Base-by-base conservation (phyloP, 2,797 vertebrate genomes). In the Hafferia zeledoni region DNA sequence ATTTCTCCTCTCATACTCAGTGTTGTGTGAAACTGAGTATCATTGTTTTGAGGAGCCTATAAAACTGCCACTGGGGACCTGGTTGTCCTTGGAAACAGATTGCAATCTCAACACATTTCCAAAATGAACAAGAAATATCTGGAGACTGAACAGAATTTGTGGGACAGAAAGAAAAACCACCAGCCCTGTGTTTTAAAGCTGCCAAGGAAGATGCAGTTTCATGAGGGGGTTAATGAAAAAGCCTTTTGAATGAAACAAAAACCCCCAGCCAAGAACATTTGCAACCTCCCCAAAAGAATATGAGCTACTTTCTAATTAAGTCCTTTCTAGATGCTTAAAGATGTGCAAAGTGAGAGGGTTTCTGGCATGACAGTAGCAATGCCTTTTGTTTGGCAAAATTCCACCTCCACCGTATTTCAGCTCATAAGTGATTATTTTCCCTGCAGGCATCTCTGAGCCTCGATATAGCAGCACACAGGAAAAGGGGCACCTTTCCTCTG, bases 21-120 rank as follows among this genome's bases (percentile, higher is more conserved):
- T 39, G 41, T 76, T 79, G 60, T 75, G 37, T 87, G 56, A 71
- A 83, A 83, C 10, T 0, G 0, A 64, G 11, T 20, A 61, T 33
- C 13, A 20, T 53, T 71, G 30, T 71, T 93, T 87, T 63, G 65
- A 95, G 67, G n/a, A 69, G 68, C 24, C 59, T 75, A 27, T 80
- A 94, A 93, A 89, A 76, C 56, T 95, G 69, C 35, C 69, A 83
- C 78, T 65, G 55, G 78, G 85, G 74, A 90, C 55, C 17, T 86
- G 59, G 77, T 83, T 77, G 87, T 76, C 89, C 83, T 86, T 91
- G 71, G 94, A 95, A 96, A 91, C 80, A 65, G 63, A 83, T 6
- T 90, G 61, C 17, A 60, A 92, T 90, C 87, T 94, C 92, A 78
- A 70, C 10, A 3, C 57, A 47, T 69, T 94, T 93, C 90, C 74